Evolutionary conservation across 2,888 invertebrate genomes (phyloP), one percentile per base, ranked within the genome.

Genomic region (Lepidonotus clava): DNA sequence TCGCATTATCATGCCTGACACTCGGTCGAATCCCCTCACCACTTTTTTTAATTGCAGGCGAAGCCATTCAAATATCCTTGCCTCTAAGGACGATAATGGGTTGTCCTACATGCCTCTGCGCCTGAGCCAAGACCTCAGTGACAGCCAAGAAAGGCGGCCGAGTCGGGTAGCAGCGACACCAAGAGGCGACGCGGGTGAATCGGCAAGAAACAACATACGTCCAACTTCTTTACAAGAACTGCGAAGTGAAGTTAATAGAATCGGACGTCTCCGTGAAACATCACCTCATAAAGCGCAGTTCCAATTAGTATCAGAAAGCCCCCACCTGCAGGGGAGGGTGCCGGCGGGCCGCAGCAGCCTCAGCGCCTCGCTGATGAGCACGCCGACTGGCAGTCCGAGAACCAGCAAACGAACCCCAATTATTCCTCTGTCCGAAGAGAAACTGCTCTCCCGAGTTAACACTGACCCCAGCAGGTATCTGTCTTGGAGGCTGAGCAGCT

Each of bases 271-370:
- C 61, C 28, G 61, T 61, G 61, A 61, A 61, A 61, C 61, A 61
- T 61, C 61, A 61, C 61, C 61, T 61, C 61, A 61, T 61, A 61
- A 61, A 61, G 61, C 61, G 61, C 61, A 61, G 28, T 61, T 61
- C 61, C 61, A 61, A 61, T 61, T 61, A 61, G 61, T 61, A 61
- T 61, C 61, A 61, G 61, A 61, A 61, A 61, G 61, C 61, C 61
- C 61, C 4, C 14, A 61, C 61, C 61, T 61, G 24, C n/a, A 32
- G 28, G 61, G 61, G 28, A 24, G 11, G 61, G 61, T 28, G 61
- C 61, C 61, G 11, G 61, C 61, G 2, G 11, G 61, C 61, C 61
- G 1, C 28, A 11, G 28, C 28, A 28, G 28, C 61, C 61, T 24
- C 28, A 11, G 2, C 28, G 24, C 11, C 61, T 61, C 61, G 11